Percentiles rank a stretch among this genome's conserved stretches.
These are phyloP conservation scores for Gari tellinella DNA, from an alignment of 2,888 invertebrate genomes.

Conservation along the genomic window DNA sequence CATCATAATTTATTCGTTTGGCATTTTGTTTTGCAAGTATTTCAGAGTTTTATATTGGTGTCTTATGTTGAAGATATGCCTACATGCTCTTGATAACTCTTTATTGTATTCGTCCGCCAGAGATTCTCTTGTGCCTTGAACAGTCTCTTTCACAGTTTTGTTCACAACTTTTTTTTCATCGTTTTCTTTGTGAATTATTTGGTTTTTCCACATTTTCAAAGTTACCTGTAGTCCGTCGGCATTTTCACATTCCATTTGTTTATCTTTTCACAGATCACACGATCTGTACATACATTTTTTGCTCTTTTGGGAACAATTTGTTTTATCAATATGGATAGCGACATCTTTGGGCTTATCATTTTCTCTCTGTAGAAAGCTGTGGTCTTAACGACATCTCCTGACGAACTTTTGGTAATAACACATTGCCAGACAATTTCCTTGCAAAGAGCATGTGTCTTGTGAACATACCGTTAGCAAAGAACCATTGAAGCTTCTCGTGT, in stretches of 20 bases:
- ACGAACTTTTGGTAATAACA: too few species aligned
- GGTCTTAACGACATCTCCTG: too few species aligned
- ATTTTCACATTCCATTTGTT: not conserved
- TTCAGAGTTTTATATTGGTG: slow-evolving; percentile 10
- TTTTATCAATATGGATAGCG: slow-evolving; percentile 11
- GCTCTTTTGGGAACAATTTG: slow-evolving; percentile 21
- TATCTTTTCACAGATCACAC: slow-evolving; percentile 4
- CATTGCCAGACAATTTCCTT: too few species aligned
- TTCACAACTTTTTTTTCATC: not conserved
- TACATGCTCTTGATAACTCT: not conserved
- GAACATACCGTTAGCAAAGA: too few species aligned
- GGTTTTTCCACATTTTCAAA: slow-evolving; percentile 1
- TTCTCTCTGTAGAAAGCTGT: slow-evolving; percentile 13
- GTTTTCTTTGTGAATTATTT: not conserved
- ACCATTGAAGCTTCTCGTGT: too few species aligned
- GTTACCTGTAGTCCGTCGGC: not conserved
- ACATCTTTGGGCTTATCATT: slow-evolving; percentile 16
- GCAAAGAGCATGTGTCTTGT: too few species aligned
- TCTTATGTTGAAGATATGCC: slow-evolving; percentile 24
- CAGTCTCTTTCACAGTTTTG: slow-evolving; percentile 1
- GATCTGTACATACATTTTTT: slow-evolving; percentile 39
- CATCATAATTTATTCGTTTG: slow-evolving; percentile 3
- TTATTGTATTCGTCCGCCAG: not conserved
- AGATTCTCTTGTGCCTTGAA: not conserved
- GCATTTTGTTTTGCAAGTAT: not conserved